Percentiles rank a stretch among this genome's conserved stretches.
Conservation (phyloP, 2,888 invertebrate genomes). For the Danaus chrysippus region DNA sequence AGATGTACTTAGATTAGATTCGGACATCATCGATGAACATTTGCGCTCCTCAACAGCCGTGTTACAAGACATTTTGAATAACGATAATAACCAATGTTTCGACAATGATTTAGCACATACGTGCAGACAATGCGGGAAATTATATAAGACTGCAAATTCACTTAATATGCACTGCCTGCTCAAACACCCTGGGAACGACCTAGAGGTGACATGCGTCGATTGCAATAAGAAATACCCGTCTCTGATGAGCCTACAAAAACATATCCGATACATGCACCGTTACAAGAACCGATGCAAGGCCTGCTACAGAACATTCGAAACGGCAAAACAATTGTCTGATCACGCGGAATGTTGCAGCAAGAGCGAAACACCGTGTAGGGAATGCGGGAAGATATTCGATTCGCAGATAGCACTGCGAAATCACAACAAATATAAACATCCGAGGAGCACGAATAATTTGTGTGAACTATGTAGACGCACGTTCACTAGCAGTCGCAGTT, state of each 20-base stretch:
- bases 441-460: conserved; percentile 41
- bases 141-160: conserved; percentile 52
- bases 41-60: conserved; percentile 49
- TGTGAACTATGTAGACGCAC: conserved; percentile 50
- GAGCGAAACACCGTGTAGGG: conserved; percentile 42
- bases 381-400: conserved; percentile 49
- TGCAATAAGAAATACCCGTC: conserved; percentile 61
- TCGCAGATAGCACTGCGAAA: conserved; percentile 50
- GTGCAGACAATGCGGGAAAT: conserved; percentile 63
- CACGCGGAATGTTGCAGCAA: conserved; percentile 47
- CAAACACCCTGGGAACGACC: conserved; percentile 50
- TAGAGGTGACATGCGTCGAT: conserved; percentile 42
- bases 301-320: conserved; percentile 52
- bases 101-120: conserved; percentile 45
- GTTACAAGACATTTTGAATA: conserved; percentile 45
- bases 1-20: conserved; percentile 43
- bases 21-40: conserved; percentile 47
- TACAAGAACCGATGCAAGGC: conserved; percentile 48
- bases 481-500: conserved; percentile 44
- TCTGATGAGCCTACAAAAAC: conserved; percentile 54
- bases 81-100: conserved; percentile 26
- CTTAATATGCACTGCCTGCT: conserved; percentile 50
- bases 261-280: conserved; percentile 56
- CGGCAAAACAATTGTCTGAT: conserved; percentile 35
- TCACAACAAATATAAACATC: conserved; percentile 57